Evolutionary conservation across 2,888 invertebrate species (phyloP), one percentile per base, ranked within the genome.

Genomic region (Lottia gigantea): DNA sequence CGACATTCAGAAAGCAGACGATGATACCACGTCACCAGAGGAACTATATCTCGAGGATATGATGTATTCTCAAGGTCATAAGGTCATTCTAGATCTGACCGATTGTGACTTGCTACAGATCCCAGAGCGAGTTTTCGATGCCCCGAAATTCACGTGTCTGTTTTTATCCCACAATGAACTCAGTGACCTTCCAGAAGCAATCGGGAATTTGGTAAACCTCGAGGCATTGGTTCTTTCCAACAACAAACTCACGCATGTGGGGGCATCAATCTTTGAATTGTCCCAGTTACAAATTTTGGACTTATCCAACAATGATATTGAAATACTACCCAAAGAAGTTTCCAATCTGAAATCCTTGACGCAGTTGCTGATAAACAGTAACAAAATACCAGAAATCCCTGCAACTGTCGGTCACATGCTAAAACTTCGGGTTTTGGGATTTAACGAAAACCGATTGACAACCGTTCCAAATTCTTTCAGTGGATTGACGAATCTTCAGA

Each of bases 241-340:
- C 23, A 86, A 86, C 72, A 75, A 78, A 31, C 69, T 86, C 8
- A 76, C 71, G 40, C 71, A 74, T 14, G 49, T 86, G 12, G 81
- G 76, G 69, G 72, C 80, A 11, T 74, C 74, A 8, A 47, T 83
- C 6, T 83, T 81, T 68, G 69, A 75, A 2, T 72, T 86, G n/a
- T 71, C 73, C 15, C 78, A 80, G 12, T 70, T 84, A 4, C 74
- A 80, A 70, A 68, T 82, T 11, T 73, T 87, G 16, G 85, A 86
- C 66, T 64, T 85, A 8, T 84, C 85, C 12, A 81, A 82, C 45
- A 87, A 87, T 71, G 80, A 82, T 47, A 76, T 87, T n/a, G 71
- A 70, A 4, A 78, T 76, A 16, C 69, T 86, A 16, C 78, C 83
- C 0, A 70, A 76, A 3, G 83, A 82, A 62, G 71, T 86, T 40